Conservation (phyloP, 2,113 vertebrate genomes). For the Ceuthmochares aereus region DNA sequence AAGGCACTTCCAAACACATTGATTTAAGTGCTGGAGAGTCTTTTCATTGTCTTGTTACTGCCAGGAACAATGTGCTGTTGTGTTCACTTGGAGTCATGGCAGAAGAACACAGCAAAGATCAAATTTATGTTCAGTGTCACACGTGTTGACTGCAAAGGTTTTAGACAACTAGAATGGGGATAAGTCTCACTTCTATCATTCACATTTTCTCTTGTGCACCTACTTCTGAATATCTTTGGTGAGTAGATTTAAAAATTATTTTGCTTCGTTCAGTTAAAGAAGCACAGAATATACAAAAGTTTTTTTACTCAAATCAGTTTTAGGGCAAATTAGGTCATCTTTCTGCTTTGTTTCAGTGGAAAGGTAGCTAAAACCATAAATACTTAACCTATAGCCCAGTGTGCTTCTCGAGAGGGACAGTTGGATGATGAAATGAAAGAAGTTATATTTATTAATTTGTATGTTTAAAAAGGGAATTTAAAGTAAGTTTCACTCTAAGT, state of each 20-base stretch:
- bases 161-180: not conserved
- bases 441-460: not conserved
- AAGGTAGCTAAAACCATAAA: not conserved
- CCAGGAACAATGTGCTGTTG: constrained; percentile 4
- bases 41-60: not conserved
- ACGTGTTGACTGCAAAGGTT: not conserved
- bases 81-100: constrained; percentile 20
- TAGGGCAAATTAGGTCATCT: not conserved
- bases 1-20: not conserved
- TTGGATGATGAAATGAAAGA: not conserved
- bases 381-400: not conserved
- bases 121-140: not conserved
- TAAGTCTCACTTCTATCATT: not conserved
- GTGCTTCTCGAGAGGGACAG: not conserved
- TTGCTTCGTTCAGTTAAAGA: not conserved
- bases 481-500: not conserved
- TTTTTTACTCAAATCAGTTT: not conserved
- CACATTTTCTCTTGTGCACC: not conserved
- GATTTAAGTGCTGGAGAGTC: not conserved
- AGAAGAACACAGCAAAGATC: not conserved
- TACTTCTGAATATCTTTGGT: not conserved
- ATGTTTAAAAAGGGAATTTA: not conserved
- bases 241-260: not conserved
- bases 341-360: not conserved
- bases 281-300: not conserved